Base-by-base conservation (phyloP, 2,888 invertebrate species). In the Parnassius mnemosyne region DNA sequence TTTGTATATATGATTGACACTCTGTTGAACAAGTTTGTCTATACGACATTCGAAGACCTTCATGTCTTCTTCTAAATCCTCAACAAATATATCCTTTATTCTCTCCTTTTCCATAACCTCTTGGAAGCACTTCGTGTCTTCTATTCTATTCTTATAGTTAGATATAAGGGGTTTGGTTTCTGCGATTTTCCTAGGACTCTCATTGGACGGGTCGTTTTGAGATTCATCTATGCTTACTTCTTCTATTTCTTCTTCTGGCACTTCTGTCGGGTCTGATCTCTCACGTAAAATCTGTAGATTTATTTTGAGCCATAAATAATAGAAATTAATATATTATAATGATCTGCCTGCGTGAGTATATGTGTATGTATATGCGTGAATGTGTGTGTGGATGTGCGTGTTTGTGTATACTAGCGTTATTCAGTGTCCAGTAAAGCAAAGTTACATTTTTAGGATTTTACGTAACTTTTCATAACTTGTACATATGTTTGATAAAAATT, bases 1-100 rank as follows among this genome's bases (percentile, higher is more conserved):
- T 65, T 83, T 88, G 60, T 78, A 90, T 12, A 90, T 84, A 43
- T 89, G 89, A 50, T 88, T 89, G 0, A 90, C 90, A 51, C 87
- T 88, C 49, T 89, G 83, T 49, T 89, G 86, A 0, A 91, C 89
- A 0, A 91, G 65, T 53, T 87, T 89, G 11, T 88, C 89, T 61
- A 91, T 81, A 63, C 89, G 77, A 57, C 89, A 89, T 60, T 90
- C 89, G 66, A 90, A 90, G 7, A 85, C 75, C 25, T 73, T 67
- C 68, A 75, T 74, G 52, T 77, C 75, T 52, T 61, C 66, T 10
- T 74, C 61, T n/a, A 63, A 44, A n/a, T 63, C 56, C 61, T 62
- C 68, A 43, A 25, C 57, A 3, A 50, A 46, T 9, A 44, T 47
- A n/a, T 55, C 25, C 20, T 34, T 34, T 34, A 34, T 34, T 34